phyloP scores from a whole-genome alignment of 1,140 invertebrate genomes.

The Gonioctena quinquepunctata region DNA sequence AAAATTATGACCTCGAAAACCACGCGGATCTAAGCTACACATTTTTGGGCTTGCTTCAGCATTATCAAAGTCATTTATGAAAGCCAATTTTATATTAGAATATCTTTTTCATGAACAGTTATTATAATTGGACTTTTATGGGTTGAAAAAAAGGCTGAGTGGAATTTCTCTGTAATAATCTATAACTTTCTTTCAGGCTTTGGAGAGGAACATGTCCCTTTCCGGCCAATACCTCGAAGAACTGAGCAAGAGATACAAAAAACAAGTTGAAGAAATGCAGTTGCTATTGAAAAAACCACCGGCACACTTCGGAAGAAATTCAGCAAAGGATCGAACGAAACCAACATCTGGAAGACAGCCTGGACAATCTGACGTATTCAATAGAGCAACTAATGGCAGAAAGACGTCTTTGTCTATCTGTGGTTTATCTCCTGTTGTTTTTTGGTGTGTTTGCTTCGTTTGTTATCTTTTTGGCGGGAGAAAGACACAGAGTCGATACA shows the following conservation, averaged over 20 bases:
- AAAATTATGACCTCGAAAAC: too few species aligned
- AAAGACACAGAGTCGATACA: slow-evolving; percentile 48
- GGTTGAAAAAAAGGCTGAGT: too few species aligned
- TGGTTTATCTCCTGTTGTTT: slow-evolving; percentile 59
- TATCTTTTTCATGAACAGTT: too few species aligned
- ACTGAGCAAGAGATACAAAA: slow-evolving; percentile 90
- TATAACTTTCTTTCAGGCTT: slow-evolving; percentile 72
- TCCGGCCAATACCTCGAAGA: slow-evolving; percentile 95
- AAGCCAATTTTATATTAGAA: too few species aligned
- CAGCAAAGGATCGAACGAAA: slow-evolving; percentile 72
- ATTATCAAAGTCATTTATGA: too few species aligned
- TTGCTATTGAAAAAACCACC: slow-evolving; percentile 81
- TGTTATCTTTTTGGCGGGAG: slow-evolving; percentile 54
- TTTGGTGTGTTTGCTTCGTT: slow-evolving; percentile 46
- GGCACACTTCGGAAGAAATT: slow-evolving; percentile 74
- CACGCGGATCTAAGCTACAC: too few species aligned
- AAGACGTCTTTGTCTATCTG: slow-evolving; percentile 66
- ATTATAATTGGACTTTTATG: too few species aligned
- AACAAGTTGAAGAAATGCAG: slow-evolving; percentile 95
- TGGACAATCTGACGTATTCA: slow-evolving; percentile 61
- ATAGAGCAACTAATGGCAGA: slow-evolving; percentile 67
- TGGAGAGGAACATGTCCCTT: slow-evolving; percentile 95
- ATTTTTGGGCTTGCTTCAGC: too few species aligned
- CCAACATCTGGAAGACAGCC: slow-evolving; percentile 68
- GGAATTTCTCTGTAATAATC: too few species aligned